A percentile compares a stretch with the other conserved stretches of the same genome.
phyloP scores from a whole-genome alignment of 2,797 vertebrate genomes.

The Gobionotothen gibberifrons region DNA sequence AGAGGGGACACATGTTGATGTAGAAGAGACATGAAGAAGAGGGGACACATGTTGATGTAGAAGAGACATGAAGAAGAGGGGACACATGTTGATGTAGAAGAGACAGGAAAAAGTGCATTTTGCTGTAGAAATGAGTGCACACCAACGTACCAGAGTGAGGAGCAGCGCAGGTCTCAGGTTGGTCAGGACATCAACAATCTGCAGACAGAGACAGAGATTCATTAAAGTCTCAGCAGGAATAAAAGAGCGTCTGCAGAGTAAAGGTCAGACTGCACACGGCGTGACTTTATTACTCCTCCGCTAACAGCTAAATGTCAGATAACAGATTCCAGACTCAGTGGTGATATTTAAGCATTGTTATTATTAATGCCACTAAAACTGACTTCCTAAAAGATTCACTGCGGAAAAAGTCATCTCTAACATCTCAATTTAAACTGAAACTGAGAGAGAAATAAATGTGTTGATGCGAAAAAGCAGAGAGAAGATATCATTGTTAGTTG shows the following conservation, averaged over 20 bases:
- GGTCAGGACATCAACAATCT: conserved; percentile 87
- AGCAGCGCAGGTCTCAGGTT: conserved; percentile 86
- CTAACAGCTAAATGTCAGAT: conserved; percentile 64
- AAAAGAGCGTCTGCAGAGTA: conserved; percentile 33
- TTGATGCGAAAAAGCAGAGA: too few species aligned
- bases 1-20: too few species aligned
- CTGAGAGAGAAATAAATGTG: too few species aligned
- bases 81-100: too few species aligned
- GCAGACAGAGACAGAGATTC: conserved; percentile 49
- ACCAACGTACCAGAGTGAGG: conserved; percentile 90
- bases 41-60: too few species aligned
- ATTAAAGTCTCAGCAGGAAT: conserved; percentile 33
- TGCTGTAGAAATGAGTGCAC: background rate
- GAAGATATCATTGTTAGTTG: background rate
- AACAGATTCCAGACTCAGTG: conserved; percentile 31
- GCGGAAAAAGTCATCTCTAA: too few species aligned
- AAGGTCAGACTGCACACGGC: conserved; percentile 36
- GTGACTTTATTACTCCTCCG: conserved; percentile 42
- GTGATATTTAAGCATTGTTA: conserved; percentile 27
- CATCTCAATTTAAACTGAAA: too few species aligned
- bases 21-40: too few species aligned
- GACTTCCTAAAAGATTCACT: background rate
- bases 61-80: fast-evolving
- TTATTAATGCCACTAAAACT: background rate
- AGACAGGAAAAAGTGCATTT: too few species aligned